Percentiles rank a stretch among this genome's conserved stretches.
Evolutionary conservation across 64 coral and sea anemone genomes (phyloP).

Genomic region (Astreopora myriophthalma): DNA sequence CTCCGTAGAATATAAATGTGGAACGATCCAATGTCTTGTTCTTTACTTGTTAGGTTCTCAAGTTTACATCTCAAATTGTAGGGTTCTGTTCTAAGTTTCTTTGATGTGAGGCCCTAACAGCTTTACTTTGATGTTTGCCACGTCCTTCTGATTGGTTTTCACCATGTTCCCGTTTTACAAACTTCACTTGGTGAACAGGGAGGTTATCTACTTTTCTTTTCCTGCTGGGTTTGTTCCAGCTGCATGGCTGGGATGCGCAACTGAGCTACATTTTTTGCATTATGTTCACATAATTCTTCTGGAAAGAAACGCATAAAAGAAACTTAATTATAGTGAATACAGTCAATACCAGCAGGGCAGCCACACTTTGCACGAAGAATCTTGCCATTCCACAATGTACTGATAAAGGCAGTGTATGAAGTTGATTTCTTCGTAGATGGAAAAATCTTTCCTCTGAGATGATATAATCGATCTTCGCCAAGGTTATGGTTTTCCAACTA

Average conservation of each 20-base stretch:
- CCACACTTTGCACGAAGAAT: slow-evolving; percentile 39
- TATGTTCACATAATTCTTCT: slow-evolving; percentile 24
- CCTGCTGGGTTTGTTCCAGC: neutral
- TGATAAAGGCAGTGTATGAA: neutral
- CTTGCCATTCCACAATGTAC: neutral
- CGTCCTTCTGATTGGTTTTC: neutral
- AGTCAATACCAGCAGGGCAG: slow-evolving; percentile 7
- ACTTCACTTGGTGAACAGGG: neutral
- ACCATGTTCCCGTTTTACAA: slow-evolving; percentile 32
- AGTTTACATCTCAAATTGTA: slow-evolving; percentile 64
- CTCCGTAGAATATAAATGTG: slow-evolving; percentile 14
- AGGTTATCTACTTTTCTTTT: slow-evolving; percentile 7
- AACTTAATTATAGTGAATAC: slow-evolving; percentile 49
- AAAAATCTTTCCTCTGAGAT: slow-evolving; percentile 11
- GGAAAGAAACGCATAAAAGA: neutral
- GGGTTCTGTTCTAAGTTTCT: slow-evolving; percentile 38
- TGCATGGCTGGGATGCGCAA: slow-evolving; percentile 68
- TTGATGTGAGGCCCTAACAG: slow-evolving; percentile 27
- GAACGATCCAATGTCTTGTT: slow-evolving; percentile 48
- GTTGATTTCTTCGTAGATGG: slow-evolving; percentile 12
- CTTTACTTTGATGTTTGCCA: neutral
- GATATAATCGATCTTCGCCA: neutral
- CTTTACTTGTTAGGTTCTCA: slow-evolving; percentile 56
- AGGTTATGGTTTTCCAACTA: neutral
- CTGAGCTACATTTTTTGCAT: slow-evolving; percentile 3